A percentile compares a stretch with the other conserved stretches of the same genome.
phyloP scores from a whole-genome alignment of 2,113 vertebrate genomes.

The Tretioscincus oriximinensis region DNA sequence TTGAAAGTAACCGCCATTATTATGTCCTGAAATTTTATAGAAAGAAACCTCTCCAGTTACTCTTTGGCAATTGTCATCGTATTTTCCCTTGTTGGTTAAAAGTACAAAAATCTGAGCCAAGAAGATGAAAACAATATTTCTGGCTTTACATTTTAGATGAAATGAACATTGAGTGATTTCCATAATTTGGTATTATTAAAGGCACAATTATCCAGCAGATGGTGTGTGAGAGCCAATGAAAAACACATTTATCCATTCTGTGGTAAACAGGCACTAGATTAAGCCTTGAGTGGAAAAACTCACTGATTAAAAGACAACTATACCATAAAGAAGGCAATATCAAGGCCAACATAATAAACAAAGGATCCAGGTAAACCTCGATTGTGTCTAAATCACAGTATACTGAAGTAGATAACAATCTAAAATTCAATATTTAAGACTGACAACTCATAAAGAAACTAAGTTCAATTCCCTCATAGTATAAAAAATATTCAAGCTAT shows the following conservation, averaged over 20 bases:
- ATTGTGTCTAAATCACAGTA: no score
- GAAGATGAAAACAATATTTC: background rate
- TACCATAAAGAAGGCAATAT: no score
- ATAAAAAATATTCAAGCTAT: no score
- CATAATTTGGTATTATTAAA: background rate
- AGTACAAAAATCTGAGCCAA: background rate
- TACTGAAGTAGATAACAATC: no score
- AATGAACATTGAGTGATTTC: background rate
- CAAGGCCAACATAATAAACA: no score
- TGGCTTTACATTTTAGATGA: background rate
- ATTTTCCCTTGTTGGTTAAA: background rate
- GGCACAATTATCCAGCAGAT: conserved; percentile 13
- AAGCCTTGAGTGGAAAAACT: background rate
- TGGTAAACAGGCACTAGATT: background rate
- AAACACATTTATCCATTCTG: background rate
- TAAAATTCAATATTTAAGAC: no score
- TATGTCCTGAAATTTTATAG: background rate
- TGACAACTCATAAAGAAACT: no score
- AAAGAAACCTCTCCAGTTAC: background rate
- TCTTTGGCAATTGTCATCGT: background rate
- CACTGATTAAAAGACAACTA: background rate
- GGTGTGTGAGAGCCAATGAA: conserved; percentile 13
- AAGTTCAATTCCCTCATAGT: no score
- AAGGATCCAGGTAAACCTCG: no score
- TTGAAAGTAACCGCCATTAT: background rate